phyloP scores from a whole-genome alignment of 2,888 invertebrate genomes.

The Hyppa rectilinea region DNA sequence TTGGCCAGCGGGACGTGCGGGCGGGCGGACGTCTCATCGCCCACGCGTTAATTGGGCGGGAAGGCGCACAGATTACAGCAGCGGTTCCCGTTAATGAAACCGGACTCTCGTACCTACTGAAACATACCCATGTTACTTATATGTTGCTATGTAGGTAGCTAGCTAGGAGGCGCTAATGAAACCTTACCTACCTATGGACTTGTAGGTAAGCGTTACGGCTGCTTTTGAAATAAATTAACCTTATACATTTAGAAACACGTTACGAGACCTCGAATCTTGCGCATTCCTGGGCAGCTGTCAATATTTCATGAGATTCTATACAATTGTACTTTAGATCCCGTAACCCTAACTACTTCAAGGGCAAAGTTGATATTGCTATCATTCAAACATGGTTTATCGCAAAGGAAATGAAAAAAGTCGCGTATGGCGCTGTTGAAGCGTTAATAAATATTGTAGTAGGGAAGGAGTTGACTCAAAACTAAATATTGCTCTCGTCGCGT shows the following conservation, averaged over 20 bases:
- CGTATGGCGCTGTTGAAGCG: slow-evolving; percentile 78
- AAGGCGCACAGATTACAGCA: slow-evolving; percentile 82
- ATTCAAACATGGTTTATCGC: slow-evolving; percentile 74
- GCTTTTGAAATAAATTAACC: slow-evolving; percentile 1
- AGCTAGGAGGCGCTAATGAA: slow-evolving; percentile 31
- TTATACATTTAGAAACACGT: slow-evolving; percentile 2
- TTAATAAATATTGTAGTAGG: slow-evolving; percentile 90
- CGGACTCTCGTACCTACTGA: slow-evolving; percentile 74
- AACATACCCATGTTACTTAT: slow-evolving; percentile 47
- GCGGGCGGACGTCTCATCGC: slow-evolving; percentile 87
- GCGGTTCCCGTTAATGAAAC: slow-evolving; percentile 85
- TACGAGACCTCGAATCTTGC: slow-evolving; percentile 33
- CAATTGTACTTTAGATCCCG: slow-evolving; percentile 30
- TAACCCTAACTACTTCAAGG: slow-evolving; percentile 24
- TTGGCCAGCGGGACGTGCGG: slow-evolving; percentile 85
- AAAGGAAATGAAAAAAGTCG: slow-evolving; percentile 75
- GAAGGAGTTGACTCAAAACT: slow-evolving; percentile 88
- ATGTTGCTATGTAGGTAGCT: slow-evolving; percentile 11
- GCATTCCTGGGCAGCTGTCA: slow-evolving; percentile 29
- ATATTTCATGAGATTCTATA: slow-evolving; percentile 45
- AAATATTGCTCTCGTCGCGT: slow-evolving; percentile 90
- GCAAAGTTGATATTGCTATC: slow-evolving; percentile 59
- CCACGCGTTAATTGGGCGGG: slow-evolving; percentile 90
- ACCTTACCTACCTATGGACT: slow-evolving; percentile 1
- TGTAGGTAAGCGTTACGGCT: slow-evolving; percentile 3